Evolutionary conservation across 2,888 invertebrate species (phyloP).

Genomic region (Notocelia uddmanniana): DNA sequence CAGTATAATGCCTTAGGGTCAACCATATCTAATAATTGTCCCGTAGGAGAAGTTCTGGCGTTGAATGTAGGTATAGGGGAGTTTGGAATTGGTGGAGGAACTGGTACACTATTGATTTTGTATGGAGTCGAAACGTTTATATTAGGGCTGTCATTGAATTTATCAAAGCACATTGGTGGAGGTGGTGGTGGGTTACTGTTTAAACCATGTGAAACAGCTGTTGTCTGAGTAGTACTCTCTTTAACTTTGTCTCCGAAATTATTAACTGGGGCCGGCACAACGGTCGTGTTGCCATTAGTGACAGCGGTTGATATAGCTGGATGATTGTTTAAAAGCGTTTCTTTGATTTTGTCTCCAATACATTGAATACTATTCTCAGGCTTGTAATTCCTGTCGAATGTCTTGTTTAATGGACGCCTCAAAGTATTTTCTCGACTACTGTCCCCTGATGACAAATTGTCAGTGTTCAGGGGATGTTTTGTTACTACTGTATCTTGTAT

Average conservation of each 20-base stretch:
- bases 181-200: constrained; percentile 51
- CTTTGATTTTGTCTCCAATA: constrained; percentile 73
- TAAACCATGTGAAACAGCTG: neutral
- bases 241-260: constrained; percentile 29
- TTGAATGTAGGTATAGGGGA: constrained; percentile 75
- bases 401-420: constrained; percentile 64
- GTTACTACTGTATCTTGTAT: constrained; percentile 84
- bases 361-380: constrained; percentile 66
- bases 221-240: constrained; percentile 20
- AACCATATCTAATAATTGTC: constrained; percentile 59
- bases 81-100: constrained; percentile 76
- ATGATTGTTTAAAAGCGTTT: constrained; percentile 70
- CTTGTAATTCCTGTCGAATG: constrained; percentile 68
- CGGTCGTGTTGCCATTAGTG: constrained; percentile 33
- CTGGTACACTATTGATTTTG: constrained; percentile 60
- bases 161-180: constrained; percentile 46
- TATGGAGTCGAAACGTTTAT: constrained; percentile 47
- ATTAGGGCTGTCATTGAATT: constrained; percentile 40
- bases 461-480: constrained; percentile 80
- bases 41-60: constrained; percentile 54
- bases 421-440: constrained; percentile 69
- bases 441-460: constrained; percentile 67
- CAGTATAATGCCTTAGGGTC: constrained; percentile 47
- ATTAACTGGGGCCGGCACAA: constrained; percentile 15
- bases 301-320: constrained; percentile 50